phyloP scores from a whole-genome alignment of 1,140 invertebrate genomes.

The Pemphigus obesinymphae region DNA sequence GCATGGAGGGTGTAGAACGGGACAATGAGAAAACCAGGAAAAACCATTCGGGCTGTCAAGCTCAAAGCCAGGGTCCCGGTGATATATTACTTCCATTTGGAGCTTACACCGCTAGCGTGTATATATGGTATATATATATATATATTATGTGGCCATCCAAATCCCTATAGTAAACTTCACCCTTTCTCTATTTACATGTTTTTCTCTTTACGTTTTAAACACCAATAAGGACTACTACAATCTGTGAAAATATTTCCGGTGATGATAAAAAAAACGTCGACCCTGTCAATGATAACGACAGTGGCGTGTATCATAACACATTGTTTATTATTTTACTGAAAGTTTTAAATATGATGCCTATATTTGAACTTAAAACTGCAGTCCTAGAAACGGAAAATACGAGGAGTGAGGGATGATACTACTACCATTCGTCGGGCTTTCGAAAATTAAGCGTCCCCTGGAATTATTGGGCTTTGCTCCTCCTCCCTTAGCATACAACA shows the following conservation, averaged over 20 bases:
- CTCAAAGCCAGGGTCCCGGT: constrained; percentile 49
- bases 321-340: not conserved
- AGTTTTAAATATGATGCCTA: too few species aligned
- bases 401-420: too few species aligned
- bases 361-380: too few species aligned
- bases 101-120: constrained; percentile 38
- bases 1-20: constrained; percentile 19
- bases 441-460: too few species aligned
- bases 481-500: too few species aligned
- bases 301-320: not conserved
- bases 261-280: not conserved
- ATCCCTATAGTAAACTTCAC: constrained; percentile 41
- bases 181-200: constrained; percentile 30
- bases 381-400: too few species aligned
- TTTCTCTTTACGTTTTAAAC: constrained; percentile 37
- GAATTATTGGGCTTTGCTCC: too few species aligned
- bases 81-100: constrained; percentile 51
- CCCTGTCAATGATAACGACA: not conserved
- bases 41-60: constrained; percentile 51
- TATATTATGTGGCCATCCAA: constrained; percentile 8
- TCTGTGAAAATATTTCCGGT: constrained; percentile 1
- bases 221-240: constrained; percentile 21
- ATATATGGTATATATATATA: not conserved
- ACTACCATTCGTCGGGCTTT: too few species aligned
- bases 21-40: constrained; percentile 43